Evolutionary conservation across 2,888 invertebrate species (phyloP).

Genomic region (Hypsopygia costalis): DNA sequence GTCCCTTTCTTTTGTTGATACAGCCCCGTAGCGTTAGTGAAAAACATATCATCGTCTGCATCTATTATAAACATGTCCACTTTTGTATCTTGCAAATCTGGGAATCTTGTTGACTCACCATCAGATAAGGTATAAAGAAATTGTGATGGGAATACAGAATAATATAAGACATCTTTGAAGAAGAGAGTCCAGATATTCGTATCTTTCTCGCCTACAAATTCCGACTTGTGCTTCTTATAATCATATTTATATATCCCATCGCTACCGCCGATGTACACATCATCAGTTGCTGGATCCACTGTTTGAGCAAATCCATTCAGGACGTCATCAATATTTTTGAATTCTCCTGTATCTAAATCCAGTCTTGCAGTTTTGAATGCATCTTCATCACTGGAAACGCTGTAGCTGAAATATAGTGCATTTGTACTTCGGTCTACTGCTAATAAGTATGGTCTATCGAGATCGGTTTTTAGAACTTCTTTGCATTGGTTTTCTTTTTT

Average conservation of each 20-base stretch:
- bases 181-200: slow-evolving; percentile 53
- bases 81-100: slow-evolving; percentile 59
- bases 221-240: slow-evolving; percentile 36
- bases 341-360: slow-evolving; percentile 49
- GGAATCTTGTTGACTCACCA: slow-evolving; percentile 36
- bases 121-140: slow-evolving; percentile 43
- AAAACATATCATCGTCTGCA: slow-evolving; percentile 44
- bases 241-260: slow-evolving; percentile 60
- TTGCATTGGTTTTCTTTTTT: slow-evolving; percentile 38
- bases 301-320: slow-evolving; percentile 56
- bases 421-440: slow-evolving; percentile 49
- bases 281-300: slow-evolving; percentile 44
- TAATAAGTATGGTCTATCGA: slow-evolving; percentile 52
- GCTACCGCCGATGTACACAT: slow-evolving; percentile 52
- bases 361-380: slow-evolving; percentile 45
- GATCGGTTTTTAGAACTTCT: slow-evolving; percentile 38
- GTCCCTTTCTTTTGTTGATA: slow-evolving; percentile 49
- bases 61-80: slow-evolving; percentile 57
- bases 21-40: slow-evolving; percentile 51
- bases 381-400: slow-evolving; percentile 33
- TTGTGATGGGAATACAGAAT: slow-evolving; percentile 48
- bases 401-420: slow-evolving; percentile 57
- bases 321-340: slow-evolving; percentile 38
- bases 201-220: slow-evolving; percentile 35
- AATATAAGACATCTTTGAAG: slow-evolving; percentile 52